phyloP scores from a whole-genome alignment of 2,888 invertebrate species.

The Eueremaeus valkanovi region DNA sequence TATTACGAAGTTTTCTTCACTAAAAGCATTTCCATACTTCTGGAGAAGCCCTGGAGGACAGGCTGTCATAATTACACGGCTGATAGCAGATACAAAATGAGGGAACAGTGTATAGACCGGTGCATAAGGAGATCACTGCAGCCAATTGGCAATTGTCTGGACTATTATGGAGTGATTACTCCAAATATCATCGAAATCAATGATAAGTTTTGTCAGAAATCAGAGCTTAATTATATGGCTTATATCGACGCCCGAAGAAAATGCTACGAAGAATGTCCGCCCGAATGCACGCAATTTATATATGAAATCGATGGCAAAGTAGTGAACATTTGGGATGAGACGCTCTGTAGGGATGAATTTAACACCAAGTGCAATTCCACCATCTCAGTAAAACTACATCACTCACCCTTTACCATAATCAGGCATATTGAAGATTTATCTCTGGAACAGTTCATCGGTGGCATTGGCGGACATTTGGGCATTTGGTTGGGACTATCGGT shows the following conservation, averaged over 20 bases:
- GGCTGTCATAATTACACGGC: not conserved
- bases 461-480: slow-evolving; percentile 42
- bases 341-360: not conserved
- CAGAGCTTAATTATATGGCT: not conserved
- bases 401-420: not conserved
- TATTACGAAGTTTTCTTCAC: not conserved
- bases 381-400: not conserved
- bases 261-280: slow-evolving; percentile 13
- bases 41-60: not conserved
- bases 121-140: not conserved
- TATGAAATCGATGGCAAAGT: slow-evolving; percentile 1
- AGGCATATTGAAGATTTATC: not conserved
- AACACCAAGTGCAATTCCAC: not conserved
- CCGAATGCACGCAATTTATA: not conserved
- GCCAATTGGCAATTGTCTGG: not conserved
- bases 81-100: not conserved
- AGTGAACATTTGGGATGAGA: not conserved
- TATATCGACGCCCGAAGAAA: not conserved
- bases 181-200: not conserved
- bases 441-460: not conserved
- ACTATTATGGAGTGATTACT: not conserved
- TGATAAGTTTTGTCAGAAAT: not conserved
- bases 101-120: not conserved
- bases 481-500: slow-evolving; percentile 44
- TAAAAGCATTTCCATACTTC: not conserved